These are phyloP conservation scores for Pseudococcus jackbeardsleyi DNA, from an alignment of 2,888 invertebrate genomes.

Conservation along the genomic window DNA sequence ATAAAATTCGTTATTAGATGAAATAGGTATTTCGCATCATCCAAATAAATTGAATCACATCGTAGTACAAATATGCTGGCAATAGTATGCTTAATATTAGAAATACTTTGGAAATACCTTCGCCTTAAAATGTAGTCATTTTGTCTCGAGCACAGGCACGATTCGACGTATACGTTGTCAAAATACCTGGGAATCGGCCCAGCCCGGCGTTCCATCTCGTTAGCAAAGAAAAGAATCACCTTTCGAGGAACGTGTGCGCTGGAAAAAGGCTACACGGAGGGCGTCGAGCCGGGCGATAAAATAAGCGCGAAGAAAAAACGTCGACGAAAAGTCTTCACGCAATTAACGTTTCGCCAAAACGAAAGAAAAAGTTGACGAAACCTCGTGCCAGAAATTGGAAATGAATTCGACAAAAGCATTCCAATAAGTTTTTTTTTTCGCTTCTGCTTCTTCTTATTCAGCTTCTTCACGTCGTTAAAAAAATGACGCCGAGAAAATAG, in stretches of 20 bases:
- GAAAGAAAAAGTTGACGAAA: constrained; percentile 22
- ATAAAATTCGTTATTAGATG: too few relatives aligned
- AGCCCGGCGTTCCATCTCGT: background rate
- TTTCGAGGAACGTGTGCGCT: background rate
- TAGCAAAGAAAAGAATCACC: background rate
- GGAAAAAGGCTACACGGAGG: background rate
- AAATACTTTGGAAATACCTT: constrained; percentile 1
- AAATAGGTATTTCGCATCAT: too few relatives aligned
- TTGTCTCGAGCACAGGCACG: background rate
- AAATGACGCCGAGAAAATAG: background rate
- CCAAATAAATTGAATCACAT: background rate
- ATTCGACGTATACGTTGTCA: background rate
- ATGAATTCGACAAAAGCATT: constrained; percentile 38
- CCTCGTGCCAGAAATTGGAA: constrained; percentile 38
- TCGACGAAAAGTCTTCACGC: constrained; percentile 3
- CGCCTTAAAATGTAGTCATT: background rate
- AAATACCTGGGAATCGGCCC: background rate
- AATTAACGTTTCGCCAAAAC: background rate
- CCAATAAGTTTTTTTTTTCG: constrained; percentile 28
- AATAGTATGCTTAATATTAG: background rate
- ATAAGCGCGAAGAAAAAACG: background rate
- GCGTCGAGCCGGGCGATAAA: background rate
- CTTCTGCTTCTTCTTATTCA: background rate
- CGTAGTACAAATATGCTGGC: background rate
- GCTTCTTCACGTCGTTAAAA: background rate